These are phyloP conservation scores for Calypte anna DNA, from an alignment of 2,113 vertebrate genomes.

Conservation along the genomic window DNA sequence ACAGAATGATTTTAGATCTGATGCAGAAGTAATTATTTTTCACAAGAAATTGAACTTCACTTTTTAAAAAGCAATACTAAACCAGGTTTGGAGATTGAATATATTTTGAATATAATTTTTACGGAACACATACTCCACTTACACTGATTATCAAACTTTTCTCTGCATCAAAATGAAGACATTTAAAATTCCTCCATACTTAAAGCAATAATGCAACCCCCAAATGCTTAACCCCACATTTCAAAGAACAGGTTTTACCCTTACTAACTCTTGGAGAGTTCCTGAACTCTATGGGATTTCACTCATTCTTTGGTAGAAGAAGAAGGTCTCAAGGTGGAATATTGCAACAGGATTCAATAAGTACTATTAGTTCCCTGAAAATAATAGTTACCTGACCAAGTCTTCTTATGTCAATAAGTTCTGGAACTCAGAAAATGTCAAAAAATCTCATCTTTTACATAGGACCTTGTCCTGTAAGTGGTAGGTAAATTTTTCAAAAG, in stretches of 20 bases:
- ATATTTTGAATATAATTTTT: neutral
- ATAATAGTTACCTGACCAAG: neutral
- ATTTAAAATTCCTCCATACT: neutral
- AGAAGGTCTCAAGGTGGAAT: neutral
- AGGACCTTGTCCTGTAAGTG: neutral
- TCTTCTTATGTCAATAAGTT: neutral
- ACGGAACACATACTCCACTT: neutral
- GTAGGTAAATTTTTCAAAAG: conserved; percentile 40
- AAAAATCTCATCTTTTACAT: neutral
- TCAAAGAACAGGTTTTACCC: neutral
- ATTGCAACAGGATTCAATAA: neutral
- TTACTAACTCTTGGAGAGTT: neutral
- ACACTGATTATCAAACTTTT: neutral
- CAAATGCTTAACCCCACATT: neutral
- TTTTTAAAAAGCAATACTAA: neutral
- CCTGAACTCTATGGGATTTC: neutral
- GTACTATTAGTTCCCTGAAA: neutral
- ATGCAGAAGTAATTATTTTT: neutral
- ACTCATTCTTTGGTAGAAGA: neutral
- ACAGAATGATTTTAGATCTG: neutral
- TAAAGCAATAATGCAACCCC: neutral
- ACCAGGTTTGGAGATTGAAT: neutral
- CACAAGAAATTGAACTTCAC: neutral
- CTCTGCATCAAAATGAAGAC: neutral
- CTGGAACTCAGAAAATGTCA: neutral